Evolutionary conservation across 2,797 vertebrate genomes (phyloP).

Genomic region (Prunella strophiata): DNA sequence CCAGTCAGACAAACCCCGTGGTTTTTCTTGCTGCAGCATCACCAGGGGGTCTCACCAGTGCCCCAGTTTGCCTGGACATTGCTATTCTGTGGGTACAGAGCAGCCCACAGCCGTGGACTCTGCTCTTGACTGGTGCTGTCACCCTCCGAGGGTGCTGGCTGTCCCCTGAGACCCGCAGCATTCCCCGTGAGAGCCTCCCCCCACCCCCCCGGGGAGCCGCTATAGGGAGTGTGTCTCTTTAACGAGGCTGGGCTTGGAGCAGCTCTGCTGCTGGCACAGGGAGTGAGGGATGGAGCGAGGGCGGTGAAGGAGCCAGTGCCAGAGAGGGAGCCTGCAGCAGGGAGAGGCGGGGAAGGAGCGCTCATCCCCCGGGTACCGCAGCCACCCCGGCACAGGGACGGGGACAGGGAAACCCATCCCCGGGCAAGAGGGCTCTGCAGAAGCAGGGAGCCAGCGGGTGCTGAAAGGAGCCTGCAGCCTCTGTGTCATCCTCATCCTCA

Average conservation of each 20-base stretch:
- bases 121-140: not conserved
- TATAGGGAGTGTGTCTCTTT: conserved; percentile 67
- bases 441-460: not conserved
- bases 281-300: conserved; percentile 64
- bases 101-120: not conserved
- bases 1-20: fast-evolving
- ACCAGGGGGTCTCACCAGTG: not conserved
- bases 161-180: not conserved
- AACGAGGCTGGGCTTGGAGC: conserved; percentile 72
- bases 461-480: conserved; percentile 1
- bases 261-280: conserved; percentile 63
- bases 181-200: not conserved
- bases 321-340: conserved; percentile 67
- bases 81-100: not conserved
- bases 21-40: not conserved
- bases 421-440: not conserved
- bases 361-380: not conserved
- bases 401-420: not conserved
- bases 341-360: conserved; percentile 7
- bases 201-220: not conserved
- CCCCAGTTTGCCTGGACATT: not conserved
- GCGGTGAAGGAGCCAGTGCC: conserved; percentile 64
- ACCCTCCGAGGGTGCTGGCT: not conserved
- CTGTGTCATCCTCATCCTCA: conserved; percentile 32
- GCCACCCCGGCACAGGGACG: not conserved